A percentile compares a stretch with the other conserved stretches of the same genome.
phyloP scores from a whole-genome alignment of 1,140 invertebrate genomes.

The Calephelis virginiensis region DNA sequence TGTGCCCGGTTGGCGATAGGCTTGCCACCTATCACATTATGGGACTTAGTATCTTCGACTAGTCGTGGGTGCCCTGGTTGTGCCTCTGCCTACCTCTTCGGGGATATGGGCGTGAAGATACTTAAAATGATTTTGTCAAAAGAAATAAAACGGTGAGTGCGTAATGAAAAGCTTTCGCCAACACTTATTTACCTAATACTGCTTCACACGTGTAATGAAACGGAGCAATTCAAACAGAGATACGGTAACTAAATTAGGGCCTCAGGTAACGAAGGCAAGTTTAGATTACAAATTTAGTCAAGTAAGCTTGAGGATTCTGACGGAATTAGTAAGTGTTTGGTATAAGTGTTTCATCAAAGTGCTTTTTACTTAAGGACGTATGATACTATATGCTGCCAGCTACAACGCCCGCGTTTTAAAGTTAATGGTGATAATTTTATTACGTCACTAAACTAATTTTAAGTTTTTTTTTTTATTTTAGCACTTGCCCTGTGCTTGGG shows the following conservation, averaged over 20 bases:
- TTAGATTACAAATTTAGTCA: constrained; percentile 24
- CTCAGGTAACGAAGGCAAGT: constrained; percentile 23
- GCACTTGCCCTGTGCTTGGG: too few relatives aligned
- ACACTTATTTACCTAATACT: constrained; percentile 15
- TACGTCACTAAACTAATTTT: too few relatives aligned
- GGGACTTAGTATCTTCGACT: too few relatives aligned
- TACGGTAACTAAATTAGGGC: constrained; percentile 29
- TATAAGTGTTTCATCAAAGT: neutral
- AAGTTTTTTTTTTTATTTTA: too few relatives aligned
- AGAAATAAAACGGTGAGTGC: neutral
- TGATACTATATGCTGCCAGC: too few relatives aligned
- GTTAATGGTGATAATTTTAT: too few relatives aligned
- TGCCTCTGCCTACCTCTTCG: too few relatives aligned
- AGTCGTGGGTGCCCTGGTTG: too few relatives aligned
- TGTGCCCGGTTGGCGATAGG: too few relatives aligned
- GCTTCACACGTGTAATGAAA: constrained; percentile 10
- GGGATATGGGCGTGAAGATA: too few relatives aligned
- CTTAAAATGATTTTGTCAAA: neutral
- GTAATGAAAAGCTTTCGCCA: neutral
- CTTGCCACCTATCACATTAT: too few relatives aligned
- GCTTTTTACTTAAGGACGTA: neutral
- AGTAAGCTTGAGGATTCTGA: constrained; percentile 15
- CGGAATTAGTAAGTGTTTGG: constrained; percentile 25
- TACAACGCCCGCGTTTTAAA: too few relatives aligned
- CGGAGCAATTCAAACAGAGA: constrained; percentile 19